Evolutionary conservation across 2,797 vertebrate genomes (phyloP).

Genomic region (Dallia pectoralis): DNA sequence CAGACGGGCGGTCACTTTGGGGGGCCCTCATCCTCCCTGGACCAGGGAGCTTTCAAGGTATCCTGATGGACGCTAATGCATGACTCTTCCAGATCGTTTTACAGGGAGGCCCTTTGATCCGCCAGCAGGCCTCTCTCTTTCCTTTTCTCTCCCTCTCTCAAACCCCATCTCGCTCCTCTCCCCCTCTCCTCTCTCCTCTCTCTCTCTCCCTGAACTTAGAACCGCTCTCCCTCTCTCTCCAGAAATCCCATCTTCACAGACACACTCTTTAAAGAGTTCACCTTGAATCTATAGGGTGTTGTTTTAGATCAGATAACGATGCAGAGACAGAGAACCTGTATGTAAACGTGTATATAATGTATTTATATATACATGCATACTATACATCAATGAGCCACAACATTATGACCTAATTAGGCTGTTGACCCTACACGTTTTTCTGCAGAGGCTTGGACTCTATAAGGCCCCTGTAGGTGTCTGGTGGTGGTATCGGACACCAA

Average conservation of each 20-base stretch:
- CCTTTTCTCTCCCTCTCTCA: not conserved
- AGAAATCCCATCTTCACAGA: slow-evolving; percentile 72
- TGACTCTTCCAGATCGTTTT: slow-evolving; percentile 88
- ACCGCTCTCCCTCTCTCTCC: slow-evolving; percentile 15
- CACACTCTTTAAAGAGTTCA: slow-evolving; percentile 73
- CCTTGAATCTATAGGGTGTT: slow-evolving; percentile 45
- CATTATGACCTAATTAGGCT: too few relatives aligned
- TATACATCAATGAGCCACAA: too few relatives aligned
- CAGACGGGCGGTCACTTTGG: slow-evolving; percentile 83
- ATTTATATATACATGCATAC: too few relatives aligned
- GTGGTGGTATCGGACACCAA: too few relatives aligned
- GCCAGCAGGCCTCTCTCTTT: slow-evolving; percentile 76
- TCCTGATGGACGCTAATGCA: slow-evolving; percentile 88
- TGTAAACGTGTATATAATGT: too few relatives aligned
- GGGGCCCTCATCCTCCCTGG: slow-evolving; percentile 82
- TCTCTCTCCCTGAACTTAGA: not conserved
- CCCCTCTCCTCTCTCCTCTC: not conserved
- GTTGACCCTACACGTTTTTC: too few relatives aligned
- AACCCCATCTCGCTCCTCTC: not conserved
- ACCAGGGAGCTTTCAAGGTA: slow-evolving; percentile 86
- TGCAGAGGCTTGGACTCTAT: too few relatives aligned
- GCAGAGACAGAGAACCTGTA: slow-evolving; percentile 51
- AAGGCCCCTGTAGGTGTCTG: too few relatives aligned
- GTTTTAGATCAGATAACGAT: slow-evolving; percentile 65
- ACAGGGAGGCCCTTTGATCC: slow-evolving; percentile 85